These are phyloP conservation scores for Platysteira castanea DNA, from an alignment of 2,113 vertebrate genomes.

Conservation along the genomic window DNA sequence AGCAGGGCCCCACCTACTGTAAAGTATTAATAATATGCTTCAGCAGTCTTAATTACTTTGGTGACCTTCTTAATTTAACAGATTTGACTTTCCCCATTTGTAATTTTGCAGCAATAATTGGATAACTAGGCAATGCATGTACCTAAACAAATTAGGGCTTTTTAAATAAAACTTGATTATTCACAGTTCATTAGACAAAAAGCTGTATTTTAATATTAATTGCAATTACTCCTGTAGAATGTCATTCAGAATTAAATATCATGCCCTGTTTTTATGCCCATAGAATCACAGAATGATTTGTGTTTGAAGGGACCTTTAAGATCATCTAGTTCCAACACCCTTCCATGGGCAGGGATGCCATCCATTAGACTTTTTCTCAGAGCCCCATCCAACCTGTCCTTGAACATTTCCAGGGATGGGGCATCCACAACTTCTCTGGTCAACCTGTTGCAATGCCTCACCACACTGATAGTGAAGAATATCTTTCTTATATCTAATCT, in stretches of 20 bases:
- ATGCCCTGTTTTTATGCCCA: background rate
- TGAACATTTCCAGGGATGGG: background rate
- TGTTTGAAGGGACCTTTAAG: background rate
- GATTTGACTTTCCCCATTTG: conserved; percentile 67
- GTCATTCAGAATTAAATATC: conserved; percentile 34
- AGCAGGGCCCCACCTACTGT: background rate
- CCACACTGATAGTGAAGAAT: background rate
- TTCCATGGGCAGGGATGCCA: background rate
- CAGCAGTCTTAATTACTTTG: conserved; percentile 76
- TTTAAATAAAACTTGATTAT: conserved; percentile 74
- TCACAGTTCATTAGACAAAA: conserved; percentile 73
- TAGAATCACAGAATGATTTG: background rate
- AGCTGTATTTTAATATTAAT: conserved; percentile 66
- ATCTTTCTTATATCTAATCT: background rate
- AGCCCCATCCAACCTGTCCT: background rate
- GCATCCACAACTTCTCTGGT: background rate
- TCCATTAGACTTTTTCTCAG: background rate
- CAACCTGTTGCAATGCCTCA: background rate
- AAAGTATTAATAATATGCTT: conserved; percentile 75
- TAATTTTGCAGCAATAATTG: conserved; percentile 76
- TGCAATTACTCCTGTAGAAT: conserved; percentile 25
- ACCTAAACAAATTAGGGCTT: conserved; percentile 75
- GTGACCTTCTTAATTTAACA: conserved; percentile 75
- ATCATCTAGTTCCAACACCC: background rate
- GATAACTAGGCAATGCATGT: conserved; percentile 72